These are phyloP conservation scores for Eilema caniola DNA, from an alignment of 2,888 invertebrate species.

Conservation along the genomic window DNA sequence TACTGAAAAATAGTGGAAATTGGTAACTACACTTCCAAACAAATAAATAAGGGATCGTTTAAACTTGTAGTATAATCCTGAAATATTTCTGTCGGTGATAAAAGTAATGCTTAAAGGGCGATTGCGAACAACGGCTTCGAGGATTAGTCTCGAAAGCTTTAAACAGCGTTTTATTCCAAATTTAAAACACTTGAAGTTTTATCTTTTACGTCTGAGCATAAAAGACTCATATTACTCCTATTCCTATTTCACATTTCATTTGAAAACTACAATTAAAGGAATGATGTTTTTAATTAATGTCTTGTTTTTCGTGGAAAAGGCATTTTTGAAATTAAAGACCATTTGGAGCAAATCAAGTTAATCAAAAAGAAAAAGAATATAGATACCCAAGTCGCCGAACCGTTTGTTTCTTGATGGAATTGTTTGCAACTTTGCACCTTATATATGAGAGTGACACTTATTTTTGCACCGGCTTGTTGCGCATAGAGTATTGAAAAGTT, in stretches of 20 bases:
- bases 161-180: conserved; percentile 28
- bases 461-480: too few species aligned
- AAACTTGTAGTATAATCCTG: conserved; percentile 1
- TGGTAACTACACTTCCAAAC: neutral
- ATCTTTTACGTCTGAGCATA: neutral
- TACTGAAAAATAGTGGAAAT: neutral
- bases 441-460: too few species aligned
- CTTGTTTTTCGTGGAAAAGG: too few species aligned
- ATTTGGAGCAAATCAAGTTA: too few species aligned
- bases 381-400: too few species aligned
- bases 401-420: too few species aligned
- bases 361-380: too few species aligned
- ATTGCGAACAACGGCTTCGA: conserved; percentile 27
- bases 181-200: conserved; percentile 14
- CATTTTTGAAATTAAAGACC: too few species aligned
- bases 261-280: neutral
- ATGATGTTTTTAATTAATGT: neutral
- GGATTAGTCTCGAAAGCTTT: conserved; percentile 43
- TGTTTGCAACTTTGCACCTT: neutral
- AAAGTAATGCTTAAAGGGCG: conserved; percentile 15
- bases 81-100: neutral
- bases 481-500: neutral
- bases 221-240: neutral
- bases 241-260: neutral
- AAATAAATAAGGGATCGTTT: neutral